These are phyloP conservation scores for Cheilinus undulatus DNA, from an alignment of 2,113 vertebrate genomes.

Conservation along the genomic window DNA sequence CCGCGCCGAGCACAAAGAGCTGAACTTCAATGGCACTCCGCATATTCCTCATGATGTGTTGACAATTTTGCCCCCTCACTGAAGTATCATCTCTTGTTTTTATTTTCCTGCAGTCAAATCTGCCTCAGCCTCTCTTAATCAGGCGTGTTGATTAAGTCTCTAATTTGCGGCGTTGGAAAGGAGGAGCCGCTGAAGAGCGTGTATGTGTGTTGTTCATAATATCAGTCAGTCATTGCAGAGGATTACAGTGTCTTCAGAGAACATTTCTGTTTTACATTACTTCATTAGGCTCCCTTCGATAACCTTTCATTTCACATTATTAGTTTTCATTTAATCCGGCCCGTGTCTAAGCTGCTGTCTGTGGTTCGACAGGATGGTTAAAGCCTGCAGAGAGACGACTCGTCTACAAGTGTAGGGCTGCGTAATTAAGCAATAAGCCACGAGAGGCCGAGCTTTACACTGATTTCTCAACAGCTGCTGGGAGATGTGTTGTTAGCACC, in stretches of 20 bases:
- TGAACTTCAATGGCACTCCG: not conserved
- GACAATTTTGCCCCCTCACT: slow-evolving; percentile 6
- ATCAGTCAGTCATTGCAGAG: slow-evolving; percentile 51
- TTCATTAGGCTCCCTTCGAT: slow-evolving; percentile 72
- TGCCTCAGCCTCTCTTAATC: slow-evolving; percentile 50
- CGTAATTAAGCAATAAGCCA: slow-evolving; percentile 69
- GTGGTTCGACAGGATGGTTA: slow-evolving; percentile 26
- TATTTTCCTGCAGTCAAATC: slow-evolving; percentile 39
- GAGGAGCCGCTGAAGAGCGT: slow-evolving; percentile 20
- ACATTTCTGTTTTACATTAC: slow-evolving; percentile 70
- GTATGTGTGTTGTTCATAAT: slow-evolving; percentile 37
- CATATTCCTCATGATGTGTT: slow-evolving; percentile 12
- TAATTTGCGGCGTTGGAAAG: slow-evolving; percentile 48
- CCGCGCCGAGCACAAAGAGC: not conserved
- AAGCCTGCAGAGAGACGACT: slow-evolving; percentile 57
- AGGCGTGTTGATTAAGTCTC: slow-evolving; percentile 54
- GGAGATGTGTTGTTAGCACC: slow-evolving; percentile 42
- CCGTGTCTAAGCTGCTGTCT: slow-evolving; percentile 62
- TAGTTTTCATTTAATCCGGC: slow-evolving; percentile 71
- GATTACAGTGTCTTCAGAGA: slow-evolving; percentile 69
- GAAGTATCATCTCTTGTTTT: slow-evolving; percentile 37
- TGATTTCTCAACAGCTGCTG: slow-evolving; percentile 57
- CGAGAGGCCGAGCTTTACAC: slow-evolving; percentile 50
- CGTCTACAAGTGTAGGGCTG: slow-evolving; percentile 58
- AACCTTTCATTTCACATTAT: slow-evolving; percentile 74